These are phyloP conservation scores for Australoheros scitulus DNA, from an alignment of 2,113 vertebrate species.

Conservation along the genomic window DNA sequence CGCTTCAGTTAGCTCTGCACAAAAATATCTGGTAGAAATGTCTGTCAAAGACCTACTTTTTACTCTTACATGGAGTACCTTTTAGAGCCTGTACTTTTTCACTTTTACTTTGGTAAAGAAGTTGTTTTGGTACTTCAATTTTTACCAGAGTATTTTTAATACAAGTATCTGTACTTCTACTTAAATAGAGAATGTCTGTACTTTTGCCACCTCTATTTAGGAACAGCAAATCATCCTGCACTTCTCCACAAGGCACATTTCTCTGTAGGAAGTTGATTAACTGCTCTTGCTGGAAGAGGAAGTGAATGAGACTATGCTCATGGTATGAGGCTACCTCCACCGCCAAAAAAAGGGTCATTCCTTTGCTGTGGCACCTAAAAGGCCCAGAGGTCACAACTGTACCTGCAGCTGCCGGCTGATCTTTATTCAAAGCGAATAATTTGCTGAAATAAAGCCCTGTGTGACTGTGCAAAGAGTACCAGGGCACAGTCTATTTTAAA, in stretches of 20 bases:
- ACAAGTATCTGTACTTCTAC: no score
- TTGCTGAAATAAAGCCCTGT: slow-evolving; percentile 58
- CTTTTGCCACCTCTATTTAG: slow-evolving; percentile 25
- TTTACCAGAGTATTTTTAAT: no score
- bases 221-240: slow-evolving; percentile 39
- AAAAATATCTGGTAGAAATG: no score
- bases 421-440: slow-evolving; percentile 69
- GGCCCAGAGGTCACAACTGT: slow-evolving; percentile 56
- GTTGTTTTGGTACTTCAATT: no score
- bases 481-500: slow-evolving; percentile 39
- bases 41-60: no score
- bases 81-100: no score
- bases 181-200: no score
- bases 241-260: slow-evolving; percentile 31
- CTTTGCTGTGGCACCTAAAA: slow-evolving; percentile 25
- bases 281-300: slow-evolving; percentile 42
- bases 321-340: neutral
- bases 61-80: no score
- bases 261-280: slow-evolving; percentile 62
- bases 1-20: no score
- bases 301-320: slow-evolving; percentile 12
- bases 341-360: neutral
- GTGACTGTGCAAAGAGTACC: slow-evolving; percentile 34
- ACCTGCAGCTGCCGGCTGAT: slow-evolving; percentile 37
- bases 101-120: no score